Evolutionary conservation across 2,888 invertebrate species (phyloP).

Genomic region (Hypercompe scribonia): DNA sequence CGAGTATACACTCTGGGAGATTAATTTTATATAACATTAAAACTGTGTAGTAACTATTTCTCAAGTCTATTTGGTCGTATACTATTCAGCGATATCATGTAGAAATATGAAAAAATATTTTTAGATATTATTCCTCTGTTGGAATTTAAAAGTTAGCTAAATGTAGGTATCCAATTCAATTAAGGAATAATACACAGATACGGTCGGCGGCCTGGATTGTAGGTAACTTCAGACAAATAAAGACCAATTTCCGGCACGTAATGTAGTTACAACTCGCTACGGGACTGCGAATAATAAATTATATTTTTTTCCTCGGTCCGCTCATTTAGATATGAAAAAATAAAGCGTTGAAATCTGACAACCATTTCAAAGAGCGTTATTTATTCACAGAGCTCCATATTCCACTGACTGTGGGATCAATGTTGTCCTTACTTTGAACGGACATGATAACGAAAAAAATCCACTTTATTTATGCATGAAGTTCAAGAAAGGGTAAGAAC

Average conservation of each 20-base stretch:
- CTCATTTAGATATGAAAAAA: conserved; percentile 69
- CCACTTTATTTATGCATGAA: conserved; percentile 21
- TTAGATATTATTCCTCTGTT: not conserved
- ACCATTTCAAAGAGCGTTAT: conserved; percentile 35
- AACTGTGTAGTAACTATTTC: not conserved
- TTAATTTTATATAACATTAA: not conserved
- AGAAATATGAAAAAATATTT: not conserved
- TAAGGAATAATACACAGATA: conserved; percentile 38
- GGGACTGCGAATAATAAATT: conserved; percentile 65
- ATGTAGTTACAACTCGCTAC: conserved; percentile 53
- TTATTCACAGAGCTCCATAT: conserved; percentile 31
- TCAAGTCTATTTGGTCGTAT: not conserved
- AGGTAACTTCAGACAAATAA: conserved; percentile 44
- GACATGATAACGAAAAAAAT: conserved; percentile 20
- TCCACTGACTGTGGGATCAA: conserved; percentile 26
- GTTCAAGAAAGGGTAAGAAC: conserved; percentile 20
- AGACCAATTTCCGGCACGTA: conserved; percentile 47
- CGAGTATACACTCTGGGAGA: not conserved
- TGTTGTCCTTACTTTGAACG: conserved; percentile 22
- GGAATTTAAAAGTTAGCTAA: not conserved
- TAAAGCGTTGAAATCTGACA: conserved; percentile 48
- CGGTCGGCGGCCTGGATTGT: conserved; percentile 12
- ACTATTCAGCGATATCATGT: not conserved
- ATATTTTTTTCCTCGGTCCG: conserved; percentile 55
- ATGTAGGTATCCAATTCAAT: conserved; percentile 42